phyloP scores from a whole-genome alignment of 1,140 invertebrate species.

The Halesus radiatus region DNA sequence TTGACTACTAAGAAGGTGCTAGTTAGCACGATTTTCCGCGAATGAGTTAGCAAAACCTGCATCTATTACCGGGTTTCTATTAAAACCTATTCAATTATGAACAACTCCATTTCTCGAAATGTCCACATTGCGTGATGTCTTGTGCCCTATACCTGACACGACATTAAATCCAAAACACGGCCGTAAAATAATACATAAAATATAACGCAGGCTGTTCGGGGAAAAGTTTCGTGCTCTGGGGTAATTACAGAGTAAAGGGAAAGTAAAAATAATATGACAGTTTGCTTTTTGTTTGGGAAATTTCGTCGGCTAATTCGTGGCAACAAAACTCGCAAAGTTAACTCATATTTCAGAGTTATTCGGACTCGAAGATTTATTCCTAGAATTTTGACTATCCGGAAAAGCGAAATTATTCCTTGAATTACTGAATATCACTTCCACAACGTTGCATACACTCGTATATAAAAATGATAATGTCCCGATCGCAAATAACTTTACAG shows the following conservation, averaged over 20 bases:
- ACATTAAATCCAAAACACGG: conserved; percentile 23
- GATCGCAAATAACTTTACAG: no score
- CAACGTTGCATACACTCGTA: no score
- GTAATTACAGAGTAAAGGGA: conserved; percentile 21
- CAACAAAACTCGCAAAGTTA: conserved; percentile 5
- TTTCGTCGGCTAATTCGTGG: conserved; percentile 30
- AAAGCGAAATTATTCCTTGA: not conserved
- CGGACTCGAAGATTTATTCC: conserved; percentile 3
- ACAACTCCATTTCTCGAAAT: not conserved
- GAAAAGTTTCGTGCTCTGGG: conserved; percentile 22
- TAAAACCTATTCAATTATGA: no score
- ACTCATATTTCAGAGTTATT: conserved; percentile 17
- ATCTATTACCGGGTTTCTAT: no score
- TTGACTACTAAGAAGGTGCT: no score
- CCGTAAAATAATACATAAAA: conserved; percentile 3
- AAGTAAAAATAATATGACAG: conserved; percentile 33
- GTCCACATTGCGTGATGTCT: conserved; percentile 12
- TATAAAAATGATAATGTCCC: no score
- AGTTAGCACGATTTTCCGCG: no score
- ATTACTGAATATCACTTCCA: no score
- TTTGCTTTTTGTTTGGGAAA: conserved; percentile 14
- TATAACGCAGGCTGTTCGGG: not conserved
- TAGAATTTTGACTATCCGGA: not conserved
- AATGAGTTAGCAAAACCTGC: no score
- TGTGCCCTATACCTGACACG: not conserved